Evolutionary conservation across 35 echinoderm and acorn worm genomes (phyloP).

Genomic region (Apostichopus parvimensis): DNA sequence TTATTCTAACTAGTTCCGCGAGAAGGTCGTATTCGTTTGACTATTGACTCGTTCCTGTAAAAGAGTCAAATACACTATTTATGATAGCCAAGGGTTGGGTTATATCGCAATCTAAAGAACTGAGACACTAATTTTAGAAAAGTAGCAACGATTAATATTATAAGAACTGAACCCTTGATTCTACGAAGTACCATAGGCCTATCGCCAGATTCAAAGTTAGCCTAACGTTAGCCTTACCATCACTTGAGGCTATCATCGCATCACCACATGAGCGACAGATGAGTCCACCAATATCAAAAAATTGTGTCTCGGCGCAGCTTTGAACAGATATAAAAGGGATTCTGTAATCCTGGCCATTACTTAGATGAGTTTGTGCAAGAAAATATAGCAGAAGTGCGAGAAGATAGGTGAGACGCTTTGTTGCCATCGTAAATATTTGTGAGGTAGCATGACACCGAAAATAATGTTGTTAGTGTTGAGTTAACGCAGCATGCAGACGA

Average conservation of each 20-base stretch:
- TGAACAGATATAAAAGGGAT: not conserved
- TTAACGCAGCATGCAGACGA: not conserved
- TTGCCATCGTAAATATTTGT: constrained; percentile 15
- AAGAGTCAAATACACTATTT: not conserved
- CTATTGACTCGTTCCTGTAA: no score
- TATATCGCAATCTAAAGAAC: no score
- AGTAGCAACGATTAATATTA: no score
- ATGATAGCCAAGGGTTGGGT: not conserved
- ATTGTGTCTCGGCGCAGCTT: not conserved
- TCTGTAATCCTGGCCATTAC: not conserved
- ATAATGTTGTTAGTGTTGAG: not conserved
- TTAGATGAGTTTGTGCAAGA: not conserved
- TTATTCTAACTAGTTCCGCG: not conserved
- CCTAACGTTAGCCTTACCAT: not conserved
- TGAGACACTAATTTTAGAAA: no score
- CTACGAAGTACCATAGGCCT: not conserved
- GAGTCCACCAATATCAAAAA: constrained; percentile 9
- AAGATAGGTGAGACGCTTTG: not conserved
- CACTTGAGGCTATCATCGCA: not conserved
- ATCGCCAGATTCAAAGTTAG: not conserved
- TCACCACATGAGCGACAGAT: not conserved
- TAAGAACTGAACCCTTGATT: no score
- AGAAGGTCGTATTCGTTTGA: not conserved
- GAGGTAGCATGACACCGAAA: not conserved
- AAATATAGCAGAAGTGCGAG: not conserved